Evolutionary conservation across 2,113 vertebrate genomes (phyloP), one percentile per base, ranked within the genome.

Genomic region (Vulpes vulpes): DNA sequence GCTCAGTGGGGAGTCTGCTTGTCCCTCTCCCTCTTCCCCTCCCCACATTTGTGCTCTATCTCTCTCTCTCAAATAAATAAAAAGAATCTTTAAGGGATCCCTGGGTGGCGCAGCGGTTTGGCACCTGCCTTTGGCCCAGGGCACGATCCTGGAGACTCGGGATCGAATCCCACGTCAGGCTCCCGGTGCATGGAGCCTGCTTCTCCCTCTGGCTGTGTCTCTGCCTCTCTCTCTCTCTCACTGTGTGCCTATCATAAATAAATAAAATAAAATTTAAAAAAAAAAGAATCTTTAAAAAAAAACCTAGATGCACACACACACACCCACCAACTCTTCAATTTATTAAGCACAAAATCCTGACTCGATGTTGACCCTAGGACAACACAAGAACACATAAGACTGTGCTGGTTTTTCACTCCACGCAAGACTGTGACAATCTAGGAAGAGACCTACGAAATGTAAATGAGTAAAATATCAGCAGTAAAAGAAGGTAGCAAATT

Each of bases 291-390:
- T 67, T 67, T 60, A 60, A 67, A 67, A n/a, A 67, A 69, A n/a
- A 69, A n/a, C 8, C 57, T 88, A 89, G 6, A 55, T 22, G 32
- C 4, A 87, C 64, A 65, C 30, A 53, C 69, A 79, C 43, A 59
- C 55, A 81, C 12, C 25, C 4, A 7, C 43, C 59, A 76, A 7
- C 83, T 43, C 89, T 94, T 32, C 80, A 35, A 1, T 64, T 80
- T 92, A 69, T 83, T 94, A 91, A 96, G 25, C 14, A 59, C n/a
- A 81, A 76, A 91, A 55, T 17, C 12, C 14, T 74, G 87, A 55
- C 17, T 16, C 25, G 62, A 59, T 12, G 23, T 53, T 67, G 43
- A 64, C n/a, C 11, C 57, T 80, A 87, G 23, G 38, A 81, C 92
- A 97, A 94, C 43, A 27, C 22, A 89, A 35, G 12, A 89, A 85